These are phyloP conservation scores for Philonicus albiceps DNA, from an alignment of 2,888 invertebrate species.

Conservation along the genomic window DNA sequence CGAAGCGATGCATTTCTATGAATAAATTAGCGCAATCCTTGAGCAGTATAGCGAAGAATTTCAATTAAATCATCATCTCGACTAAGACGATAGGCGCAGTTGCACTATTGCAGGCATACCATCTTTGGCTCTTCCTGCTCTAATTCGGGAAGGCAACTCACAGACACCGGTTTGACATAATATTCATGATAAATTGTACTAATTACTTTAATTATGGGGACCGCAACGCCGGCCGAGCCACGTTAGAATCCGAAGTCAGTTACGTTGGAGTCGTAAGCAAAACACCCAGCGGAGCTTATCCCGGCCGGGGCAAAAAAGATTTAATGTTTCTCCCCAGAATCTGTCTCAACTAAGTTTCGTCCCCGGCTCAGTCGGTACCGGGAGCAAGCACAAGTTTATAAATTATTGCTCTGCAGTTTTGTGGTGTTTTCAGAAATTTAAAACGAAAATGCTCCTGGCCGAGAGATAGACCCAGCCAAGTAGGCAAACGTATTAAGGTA, in stretches of 20 bases:
- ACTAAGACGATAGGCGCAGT: background rate
- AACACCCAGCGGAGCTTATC: conserved; percentile 32
- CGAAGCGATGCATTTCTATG: background rate
- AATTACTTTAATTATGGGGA: conserved; percentile 23
- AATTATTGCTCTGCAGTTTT: conserved; percentile 46
- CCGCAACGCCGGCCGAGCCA: background rate
- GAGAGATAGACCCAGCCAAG: background rate
- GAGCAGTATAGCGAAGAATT: background rate
- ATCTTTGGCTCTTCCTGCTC: background rate
- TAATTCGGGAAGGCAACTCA: background rate
- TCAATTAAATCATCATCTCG: background rate
- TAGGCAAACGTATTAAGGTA: background rate
- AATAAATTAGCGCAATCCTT: background rate
- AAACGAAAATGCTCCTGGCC: conserved; percentile 44
- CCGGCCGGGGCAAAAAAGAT: conserved; percentile 14
- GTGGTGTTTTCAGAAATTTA: conserved; percentile 45
- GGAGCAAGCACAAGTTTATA: conserved; percentile 42
- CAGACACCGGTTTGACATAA: background rate
- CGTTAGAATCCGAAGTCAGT: background rate
- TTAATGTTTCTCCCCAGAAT: conserved; percentile 25
- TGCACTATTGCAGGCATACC: background rate
- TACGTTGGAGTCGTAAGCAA: conserved; percentile 23
- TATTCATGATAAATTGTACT: conserved; percentile 14
- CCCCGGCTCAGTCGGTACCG: background rate
- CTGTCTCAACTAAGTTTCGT: conserved; percentile 12